These are phyloP conservation scores for Agonopterix alstromeriana DNA, from an alignment of 2,888 invertebrate genomes.

Conservation along the genomic window DNA sequence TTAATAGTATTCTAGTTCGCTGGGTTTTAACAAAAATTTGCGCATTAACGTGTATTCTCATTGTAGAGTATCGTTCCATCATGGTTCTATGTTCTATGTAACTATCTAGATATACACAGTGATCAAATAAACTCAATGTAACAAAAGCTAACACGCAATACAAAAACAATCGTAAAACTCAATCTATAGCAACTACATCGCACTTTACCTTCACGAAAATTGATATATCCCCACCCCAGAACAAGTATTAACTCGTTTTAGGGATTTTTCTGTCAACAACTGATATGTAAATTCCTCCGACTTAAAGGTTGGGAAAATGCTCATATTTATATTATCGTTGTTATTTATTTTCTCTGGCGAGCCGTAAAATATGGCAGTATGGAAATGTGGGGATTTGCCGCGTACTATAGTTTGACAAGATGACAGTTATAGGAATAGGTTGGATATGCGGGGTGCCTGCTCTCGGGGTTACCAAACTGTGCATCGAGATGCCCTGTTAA, in stretches of 20 bases:
- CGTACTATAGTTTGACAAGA: slow-evolving; percentile 67
- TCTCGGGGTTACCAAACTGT: slow-evolving; percentile 22
- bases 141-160: too few species aligned
- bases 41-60: too few species aligned
- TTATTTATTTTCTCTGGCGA: slow-evolving; percentile 72
- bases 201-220: slow-evolving; percentile 14
- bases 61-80: too few species aligned
- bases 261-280: slow-evolving; percentile 66
- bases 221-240: slow-evolving; percentile 38
- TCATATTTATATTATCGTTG: slow-evolving; percentile 68
- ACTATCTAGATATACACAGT: too few species aligned
- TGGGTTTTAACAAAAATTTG: too few species aligned
- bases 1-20: too few species aligned
- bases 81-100: too few species aligned
- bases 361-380: slow-evolving; percentile 69
- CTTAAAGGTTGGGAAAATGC: slow-evolving; percentile 59
- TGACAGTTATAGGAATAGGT: slow-evolving; percentile 60
- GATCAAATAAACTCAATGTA: too few species aligned
- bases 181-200: too few species aligned
- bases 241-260: slow-evolving; percentile 43
- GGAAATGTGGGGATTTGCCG: slow-evolving; percentile 68
- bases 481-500: slow-evolving; percentile 39
- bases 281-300: slow-evolving; percentile 70
- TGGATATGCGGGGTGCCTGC: slow-evolving; percentile 18
- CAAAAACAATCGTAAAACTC: too few species aligned